phyloP scores from a whole-genome alignment of 2,797 vertebrate genomes.

The Enteromius treurensis region DNA sequence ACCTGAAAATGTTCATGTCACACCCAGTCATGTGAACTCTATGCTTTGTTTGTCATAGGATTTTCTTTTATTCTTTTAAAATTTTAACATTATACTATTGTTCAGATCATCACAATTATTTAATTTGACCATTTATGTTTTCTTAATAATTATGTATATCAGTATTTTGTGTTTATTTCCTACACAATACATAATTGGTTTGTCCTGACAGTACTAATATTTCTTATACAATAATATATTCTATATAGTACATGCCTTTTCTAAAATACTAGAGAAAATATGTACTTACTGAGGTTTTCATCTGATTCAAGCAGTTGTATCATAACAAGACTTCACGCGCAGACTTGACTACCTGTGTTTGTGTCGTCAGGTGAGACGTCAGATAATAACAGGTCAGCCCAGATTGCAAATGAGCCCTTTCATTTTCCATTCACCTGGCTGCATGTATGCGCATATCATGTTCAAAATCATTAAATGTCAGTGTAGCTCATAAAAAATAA shows the following conservation, averaged over 20 bases:
- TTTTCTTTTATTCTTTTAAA: neutral
- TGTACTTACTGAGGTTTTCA: constrained; percentile 24
- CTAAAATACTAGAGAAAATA: constrained; percentile 1
- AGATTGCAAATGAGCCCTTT: constrained; percentile 24
- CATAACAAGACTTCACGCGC: neutral
- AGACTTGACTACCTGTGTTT: constrained; percentile 4
- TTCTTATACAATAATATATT: neutral
- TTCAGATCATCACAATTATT: neutral
- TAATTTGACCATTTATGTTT: neutral
- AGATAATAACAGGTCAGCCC: constrained; percentile 1
- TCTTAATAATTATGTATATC: neutral
- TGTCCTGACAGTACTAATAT: neutral
- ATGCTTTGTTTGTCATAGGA: neutral
- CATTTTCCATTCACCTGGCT: neutral
- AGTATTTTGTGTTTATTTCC: neutral
- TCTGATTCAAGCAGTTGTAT: neutral
- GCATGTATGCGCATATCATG: too few relatives aligned
- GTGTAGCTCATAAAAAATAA: neutral
- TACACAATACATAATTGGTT: neutral
- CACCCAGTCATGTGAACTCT: constrained; percentile 14
- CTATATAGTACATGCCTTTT: neutral
- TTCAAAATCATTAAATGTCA: neutral
- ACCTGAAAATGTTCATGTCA: neutral
- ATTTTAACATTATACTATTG: neutral
- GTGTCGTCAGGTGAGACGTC: neutral